Evolutionary conservation across 2,113 vertebrate genomes (phyloP), one percentile per base, ranked within the genome.

Genomic region (Sinocyclocheilus anophthalmus): DNA sequence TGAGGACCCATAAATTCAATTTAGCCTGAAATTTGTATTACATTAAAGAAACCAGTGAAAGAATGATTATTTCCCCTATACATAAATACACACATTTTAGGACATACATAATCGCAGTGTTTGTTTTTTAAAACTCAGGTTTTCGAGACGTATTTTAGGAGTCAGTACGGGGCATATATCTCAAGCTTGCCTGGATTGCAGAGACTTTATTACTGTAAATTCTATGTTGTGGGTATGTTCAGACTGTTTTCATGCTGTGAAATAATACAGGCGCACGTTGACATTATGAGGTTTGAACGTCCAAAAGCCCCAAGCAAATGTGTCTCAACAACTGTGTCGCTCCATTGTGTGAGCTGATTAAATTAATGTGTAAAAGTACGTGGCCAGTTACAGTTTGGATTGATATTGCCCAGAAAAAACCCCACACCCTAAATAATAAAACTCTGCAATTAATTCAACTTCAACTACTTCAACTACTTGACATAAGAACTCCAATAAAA

Each of bases 21-120:
- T 93, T 87, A 91, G 72, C 87, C 86, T 85, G 88, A 92, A 92
- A 90, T 92, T 92, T 91, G 89, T 90, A 90, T 87, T 88, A 87
- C 73, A 48, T 88, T 92, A 91, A 93, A 92, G 90, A 90, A 94
- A 93, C 90, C 88, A 92, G 86, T 90, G 90, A 92, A 93, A 92
- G 88, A 90, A 86, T 87, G 86, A 93, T 91, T 91, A 91, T 92
- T 85, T 92, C 89, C 87, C 83, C 42, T 91, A 85, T 88, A 89
- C 76, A 89, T 92, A 92, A 93, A 93, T 92, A 91, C 86, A 92
- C 89, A 92, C 72, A 86, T 91, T 76, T 90, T 91, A 90, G 88
- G 88, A 89, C 24, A 16, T 90, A 80, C 84, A 90, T 92, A 90
- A 89, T 87, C 76, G 61, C 77, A 24, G n/a, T 91, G 88, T 93